These are phyloP conservation scores for Troglohyphantes excavatus DNA, from an alignment of 2,888 invertebrate genomes.

Conservation along the genomic window DNA sequence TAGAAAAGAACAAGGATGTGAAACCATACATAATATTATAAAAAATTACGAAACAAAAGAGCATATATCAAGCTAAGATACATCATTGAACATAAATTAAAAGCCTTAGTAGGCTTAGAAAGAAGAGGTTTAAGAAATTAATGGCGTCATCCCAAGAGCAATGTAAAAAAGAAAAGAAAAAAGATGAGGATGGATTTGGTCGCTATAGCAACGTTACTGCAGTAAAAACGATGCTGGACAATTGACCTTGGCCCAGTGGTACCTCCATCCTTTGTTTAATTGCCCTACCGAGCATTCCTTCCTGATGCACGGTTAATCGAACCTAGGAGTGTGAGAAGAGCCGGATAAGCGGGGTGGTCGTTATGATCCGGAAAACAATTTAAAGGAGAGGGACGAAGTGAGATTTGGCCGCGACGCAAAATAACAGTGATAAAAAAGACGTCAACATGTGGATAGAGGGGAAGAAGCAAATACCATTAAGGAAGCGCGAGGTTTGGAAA, in stretches of 20 bases:
- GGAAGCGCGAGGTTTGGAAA: too few species aligned
- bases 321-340: slow-evolving; percentile 17
- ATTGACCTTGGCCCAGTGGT: slow-evolving; percentile 74
- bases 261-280: slow-evolving; percentile 51
- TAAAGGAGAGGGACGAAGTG: slow-evolving; percentile 8
- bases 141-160: slow-evolving; percentile 54
- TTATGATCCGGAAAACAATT: neutral
- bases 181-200: slow-evolving; percentile 43
- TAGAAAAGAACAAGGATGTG: too few species aligned
- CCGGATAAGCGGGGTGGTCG: neutral
- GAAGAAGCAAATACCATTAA: too few species aligned
- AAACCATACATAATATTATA: too few species aligned
- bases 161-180: slow-evolving; percentile 51
- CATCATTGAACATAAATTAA: neutral
- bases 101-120: neutral
- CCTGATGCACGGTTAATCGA: slow-evolving; percentile 4
- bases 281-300: slow-evolving; percentile 21
- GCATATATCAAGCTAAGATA: neutral
- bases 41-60: neutral
- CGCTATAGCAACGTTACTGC: slow-evolving; percentile 64
- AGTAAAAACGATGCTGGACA: slow-evolving; percentile 48
- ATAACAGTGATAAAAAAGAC: too few species aligned
- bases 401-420: slow-evolving; percentile 15
- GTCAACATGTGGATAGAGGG: too few species aligned
- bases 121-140: slow-evolving; percentile 41